Base-by-base conservation (phyloP, 2,797 vertebrate genomes). In the Darevskia mixta region DNA sequence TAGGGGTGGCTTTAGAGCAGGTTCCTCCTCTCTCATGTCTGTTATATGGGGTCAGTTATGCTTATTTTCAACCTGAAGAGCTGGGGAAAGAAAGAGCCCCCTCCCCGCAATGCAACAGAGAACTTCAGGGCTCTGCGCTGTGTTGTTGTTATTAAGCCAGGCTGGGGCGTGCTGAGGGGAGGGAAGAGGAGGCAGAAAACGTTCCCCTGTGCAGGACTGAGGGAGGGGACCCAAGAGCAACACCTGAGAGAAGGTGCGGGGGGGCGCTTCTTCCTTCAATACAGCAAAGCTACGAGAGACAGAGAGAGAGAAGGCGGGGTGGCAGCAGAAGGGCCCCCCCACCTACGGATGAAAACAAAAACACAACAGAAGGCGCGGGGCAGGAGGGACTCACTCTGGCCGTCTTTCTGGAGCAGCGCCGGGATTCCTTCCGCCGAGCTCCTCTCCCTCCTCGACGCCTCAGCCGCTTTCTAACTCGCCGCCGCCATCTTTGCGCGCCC, bases 401-500 rank as follows among this genome's bases (percentile, higher is more conserved):
- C 82, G 81, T 20, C 32, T 8, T 15, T 11, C 43, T 11, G 27
- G 83, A 69, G n/a, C 29, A 38, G 2, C 38, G 25, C 49, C 55
- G 67, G 43, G 32, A 5, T 5, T 2, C 45, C 43, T 6, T 20
- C 45, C 29, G 49, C 75, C 75, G 38, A 23, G 80, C 72, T 78
- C 35, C 35, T 81, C 11, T 79, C 88, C 79, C 73, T 66, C 90
- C 88, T 66, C 38, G 35, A 23, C 35, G 45, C 95, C 97, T 97
- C 96, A 95, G 97, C 96, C 97, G 98, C 97, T 97, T 97, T 98
- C 97, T 98, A 98, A 96, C 97, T 97, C 95, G 93, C 97, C 84
- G 98, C 97, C 98, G 98, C 98, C 98, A 99, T 99, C 98, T 99
- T 99, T 98, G 98, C 97, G 97, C 97, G 89, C 95, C 96, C 96